These are phyloP conservation scores for Poecilobothrus nobilitatus DNA, from an alignment of 2,888 invertebrate species.

Conservation along the genomic window DNA sequence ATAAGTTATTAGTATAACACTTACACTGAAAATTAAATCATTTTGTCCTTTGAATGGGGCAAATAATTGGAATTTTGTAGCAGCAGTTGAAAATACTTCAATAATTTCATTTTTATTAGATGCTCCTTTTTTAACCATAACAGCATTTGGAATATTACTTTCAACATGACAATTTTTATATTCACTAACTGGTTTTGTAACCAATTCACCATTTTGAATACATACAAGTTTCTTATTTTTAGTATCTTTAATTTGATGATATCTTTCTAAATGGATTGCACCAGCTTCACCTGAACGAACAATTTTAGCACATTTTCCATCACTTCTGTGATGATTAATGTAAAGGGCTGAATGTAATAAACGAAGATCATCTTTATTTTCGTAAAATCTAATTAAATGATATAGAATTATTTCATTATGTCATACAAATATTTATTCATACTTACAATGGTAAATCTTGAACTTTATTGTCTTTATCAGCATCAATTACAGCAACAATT, in stretches of 20 bases:
- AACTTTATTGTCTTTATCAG: not conserved
- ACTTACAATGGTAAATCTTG: not conserved
- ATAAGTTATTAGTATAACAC: not conserved
- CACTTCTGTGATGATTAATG: not conserved
- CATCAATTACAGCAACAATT: not conserved
- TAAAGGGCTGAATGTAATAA: no score
- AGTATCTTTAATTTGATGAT: not conserved
- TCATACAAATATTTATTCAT: no score
- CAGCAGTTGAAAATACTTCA: not conserved
- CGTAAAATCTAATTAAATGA: no score
- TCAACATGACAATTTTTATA: not conserved
- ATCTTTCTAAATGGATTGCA: not conserved
- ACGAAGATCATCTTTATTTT: not conserved
- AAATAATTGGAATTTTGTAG: not conserved
- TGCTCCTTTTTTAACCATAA: not conserved
- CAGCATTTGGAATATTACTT: constrained; percentile 1
- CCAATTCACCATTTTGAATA: not conserved
- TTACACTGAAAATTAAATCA: constrained; percentile 3
- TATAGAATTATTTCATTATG: no score
- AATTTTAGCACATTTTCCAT: not conserved
- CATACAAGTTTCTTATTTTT: not conserved
- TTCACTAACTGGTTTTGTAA: not conserved
- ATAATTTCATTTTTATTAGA: not conserved
- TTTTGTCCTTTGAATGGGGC: not conserved
- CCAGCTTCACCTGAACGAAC: not conserved